Base-by-base conservation (phyloP, 1,140 invertebrate genomes). In the Helicoverpa zea region DNA sequence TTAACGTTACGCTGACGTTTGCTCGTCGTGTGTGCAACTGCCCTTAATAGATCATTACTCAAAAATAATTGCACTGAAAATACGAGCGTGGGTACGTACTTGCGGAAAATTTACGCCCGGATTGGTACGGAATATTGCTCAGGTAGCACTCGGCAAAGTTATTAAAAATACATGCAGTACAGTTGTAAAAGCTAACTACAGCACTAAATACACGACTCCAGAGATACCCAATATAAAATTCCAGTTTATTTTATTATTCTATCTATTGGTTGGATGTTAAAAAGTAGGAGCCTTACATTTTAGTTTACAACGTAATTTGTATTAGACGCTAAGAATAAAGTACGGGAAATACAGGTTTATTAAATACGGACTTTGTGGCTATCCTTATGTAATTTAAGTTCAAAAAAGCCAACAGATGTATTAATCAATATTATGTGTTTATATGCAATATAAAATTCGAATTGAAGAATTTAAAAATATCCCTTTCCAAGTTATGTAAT, bases 1-100 rank as follows among this genome's bases (percentile, higher is more conserved):
- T 84, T 82, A 80, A 76, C 84, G 83, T 81, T 66, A 82, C 73
- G 82, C 18, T n/a, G 73, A 11, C 47, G 43, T 35, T 29, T 30
- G 12, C 29, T 10, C 30, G 59, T 35, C 75, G 66, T 43, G 29
- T 43, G 29, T 77, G 58, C 61, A 64, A 68, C 76, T 58, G 64
- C 51, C 74, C 64, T 78, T 79, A 77, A 77, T 77, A 54, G 61
- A 51, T 77, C 75, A 66, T 77, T 56, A 77, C 75, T 77, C 75
- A 66, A 77, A 77, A 66, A 77, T 77, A 56, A 77, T 77, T 77
- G 75, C 61, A 30, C 30, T n/a, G 23, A 66, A 77, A 77, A 56
- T 77, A 77, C 12, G 49, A 9, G n/a, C 58, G 49, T 52, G n/a
- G n/a, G 23, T 14, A 59, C 56, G 35, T 16, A 58, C 43, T 59